These are phyloP conservation scores for Ceratosolen fusciceps DNA, from an alignment of 1,140 invertebrate species.

Conservation along the genomic window DNA sequence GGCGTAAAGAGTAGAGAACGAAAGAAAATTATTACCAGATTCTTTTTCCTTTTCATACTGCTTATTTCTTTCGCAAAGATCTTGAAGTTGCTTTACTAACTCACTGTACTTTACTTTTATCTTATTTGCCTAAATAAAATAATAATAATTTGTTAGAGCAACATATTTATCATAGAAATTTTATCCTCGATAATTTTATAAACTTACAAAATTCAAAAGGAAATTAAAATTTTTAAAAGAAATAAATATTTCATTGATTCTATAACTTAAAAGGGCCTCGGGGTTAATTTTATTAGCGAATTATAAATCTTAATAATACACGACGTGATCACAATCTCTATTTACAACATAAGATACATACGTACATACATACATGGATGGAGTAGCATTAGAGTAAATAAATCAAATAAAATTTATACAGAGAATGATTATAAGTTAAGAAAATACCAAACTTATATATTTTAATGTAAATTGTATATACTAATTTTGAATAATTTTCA, in stretches of 20 bases:
- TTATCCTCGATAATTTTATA: too few relatives aligned
- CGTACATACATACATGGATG: too few relatives aligned
- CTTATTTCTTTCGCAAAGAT: constrained; percentile 42
- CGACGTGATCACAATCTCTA: too few relatives aligned
- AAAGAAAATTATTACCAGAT: constrained; percentile 8
- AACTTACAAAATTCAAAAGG: too few relatives aligned
- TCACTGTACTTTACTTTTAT: constrained; percentile 47
- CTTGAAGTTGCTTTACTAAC: constrained; percentile 24
- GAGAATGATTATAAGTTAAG: neutral
- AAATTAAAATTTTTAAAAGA: neutral
- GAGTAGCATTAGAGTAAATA: neutral
- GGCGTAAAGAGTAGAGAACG: neutral
- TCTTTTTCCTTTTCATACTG: constrained; percentile 26
- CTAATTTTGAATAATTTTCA: too few relatives aligned
- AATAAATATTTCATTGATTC: neutral
- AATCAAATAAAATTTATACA: neutral
- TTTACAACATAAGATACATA: neutral
- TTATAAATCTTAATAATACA: too few relatives aligned
- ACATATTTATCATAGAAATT: too few relatives aligned
- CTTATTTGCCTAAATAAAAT: constrained; percentile 13
- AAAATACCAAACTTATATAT: neutral
- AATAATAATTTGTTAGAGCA: too few relatives aligned
- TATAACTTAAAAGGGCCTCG: neutral
- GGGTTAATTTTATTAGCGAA: too few relatives aligned
- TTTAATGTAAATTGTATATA: neutral